Conservation (phyloP, 2,888 invertebrate species). For the Tinea trinotella region DNA sequence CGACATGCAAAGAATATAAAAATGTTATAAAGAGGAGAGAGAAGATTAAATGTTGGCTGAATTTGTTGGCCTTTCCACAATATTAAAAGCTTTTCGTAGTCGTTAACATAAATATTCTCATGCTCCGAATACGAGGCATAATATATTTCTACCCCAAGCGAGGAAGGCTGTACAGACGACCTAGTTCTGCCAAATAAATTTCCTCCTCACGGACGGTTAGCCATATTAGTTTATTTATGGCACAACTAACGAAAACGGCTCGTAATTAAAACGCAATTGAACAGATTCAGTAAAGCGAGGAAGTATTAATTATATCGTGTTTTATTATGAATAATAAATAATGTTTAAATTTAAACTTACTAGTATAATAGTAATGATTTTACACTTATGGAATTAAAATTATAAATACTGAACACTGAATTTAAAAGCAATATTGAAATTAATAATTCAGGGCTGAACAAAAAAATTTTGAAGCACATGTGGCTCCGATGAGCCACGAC, state of each 20-base stretch:
- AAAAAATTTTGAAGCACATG: conserved; percentile 32
- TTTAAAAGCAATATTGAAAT: conserved; percentile 18
- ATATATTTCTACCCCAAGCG: conserved; percentile 34
- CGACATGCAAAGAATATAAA: no score
- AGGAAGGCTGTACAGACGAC: conserved; percentile 38
- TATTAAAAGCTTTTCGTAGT: conserved; percentile 30
- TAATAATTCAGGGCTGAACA: conserved; percentile 20
- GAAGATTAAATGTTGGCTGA: not conserved
- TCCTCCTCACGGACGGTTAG: conserved; percentile 33
- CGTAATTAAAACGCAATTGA: not conserved
- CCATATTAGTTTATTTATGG: conserved; percentile 27
- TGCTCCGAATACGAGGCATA: conserved; percentile 36
- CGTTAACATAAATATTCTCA: conserved; percentile 43
- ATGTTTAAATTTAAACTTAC: not conserved
- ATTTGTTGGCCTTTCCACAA: conserved; percentile 17
- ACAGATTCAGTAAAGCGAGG: not conserved
- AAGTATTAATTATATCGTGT: not conserved
- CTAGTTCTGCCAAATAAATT: conserved; percentile 44
- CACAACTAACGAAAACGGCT: conserved; percentile 4
- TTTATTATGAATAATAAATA: not conserved
- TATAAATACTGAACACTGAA: conserved; percentile 9
- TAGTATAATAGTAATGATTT: not conserved
- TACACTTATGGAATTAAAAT: not conserved
- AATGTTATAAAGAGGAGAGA: not conserved
- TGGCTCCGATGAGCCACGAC: conserved; percentile 48